Percentiles rank a stretch among this genome's conserved stretches.
phyloP scores from a whole-genome alignment of 2,113 vertebrate species.

The Nycticorax nycticorax region DNA sequence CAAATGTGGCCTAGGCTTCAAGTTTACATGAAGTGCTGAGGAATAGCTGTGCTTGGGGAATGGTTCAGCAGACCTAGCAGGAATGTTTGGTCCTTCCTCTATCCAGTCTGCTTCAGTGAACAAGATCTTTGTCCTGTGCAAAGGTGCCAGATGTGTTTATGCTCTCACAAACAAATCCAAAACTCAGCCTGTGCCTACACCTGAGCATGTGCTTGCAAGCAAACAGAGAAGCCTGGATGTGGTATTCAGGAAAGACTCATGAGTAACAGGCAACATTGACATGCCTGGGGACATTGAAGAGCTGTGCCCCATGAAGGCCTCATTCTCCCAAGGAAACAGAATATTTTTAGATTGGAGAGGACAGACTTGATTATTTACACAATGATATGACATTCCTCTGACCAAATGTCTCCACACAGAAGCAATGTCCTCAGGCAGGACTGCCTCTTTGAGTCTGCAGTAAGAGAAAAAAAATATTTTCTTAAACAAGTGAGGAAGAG shows the following conservation, averaged over 20 bases:
- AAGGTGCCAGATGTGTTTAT: not conserved
- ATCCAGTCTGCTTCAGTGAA: not conserved
- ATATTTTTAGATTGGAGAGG: not conserved
- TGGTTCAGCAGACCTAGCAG: not conserved
- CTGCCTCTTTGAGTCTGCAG: not conserved
- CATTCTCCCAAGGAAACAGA: not conserved
- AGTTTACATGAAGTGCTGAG: not conserved
- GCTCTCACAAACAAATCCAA: not conserved
- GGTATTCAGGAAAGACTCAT: not conserved
- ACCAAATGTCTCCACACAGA: not conserved
- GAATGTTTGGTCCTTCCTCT: not conserved
- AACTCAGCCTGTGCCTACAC: not conserved
- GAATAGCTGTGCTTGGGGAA: not conserved
- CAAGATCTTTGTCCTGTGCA: conserved; percentile 5
- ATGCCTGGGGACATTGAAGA: not conserved
- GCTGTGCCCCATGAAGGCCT: not conserved
- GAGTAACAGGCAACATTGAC: not conserved
- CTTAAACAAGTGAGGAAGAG: not conserved
- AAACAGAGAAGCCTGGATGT: not conserved
- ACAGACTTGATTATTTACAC: not conserved
- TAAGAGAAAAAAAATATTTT: not conserved
- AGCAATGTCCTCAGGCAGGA: not conserved
- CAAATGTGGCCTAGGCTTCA: not conserved
- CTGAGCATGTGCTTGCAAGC: not conserved
- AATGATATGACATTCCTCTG: not conserved